phyloP scores from a whole-genome alignment of 2,113 vertebrate species.

The Columbina picui region DNA sequence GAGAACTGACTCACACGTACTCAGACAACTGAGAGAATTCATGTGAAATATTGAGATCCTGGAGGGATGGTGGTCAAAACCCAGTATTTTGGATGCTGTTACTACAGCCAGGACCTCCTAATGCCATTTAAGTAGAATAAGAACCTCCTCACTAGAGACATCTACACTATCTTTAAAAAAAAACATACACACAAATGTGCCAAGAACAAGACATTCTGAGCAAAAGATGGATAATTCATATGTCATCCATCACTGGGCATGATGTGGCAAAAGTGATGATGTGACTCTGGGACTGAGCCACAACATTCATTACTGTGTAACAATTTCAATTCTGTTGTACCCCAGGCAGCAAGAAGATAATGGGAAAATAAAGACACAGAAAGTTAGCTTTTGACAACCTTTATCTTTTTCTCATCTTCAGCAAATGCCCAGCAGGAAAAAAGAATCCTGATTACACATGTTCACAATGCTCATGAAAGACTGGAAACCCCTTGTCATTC shows the following conservation, averaged over 20 bases:
- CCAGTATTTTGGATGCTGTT: background rate
- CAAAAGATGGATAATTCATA: background rate
- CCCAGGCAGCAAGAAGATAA: background rate
- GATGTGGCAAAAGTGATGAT: background rate
- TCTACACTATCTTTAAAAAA: background rate
- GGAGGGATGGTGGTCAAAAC: background rate
- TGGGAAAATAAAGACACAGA: background rate
- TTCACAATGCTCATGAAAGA: background rate
- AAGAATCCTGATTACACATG: background rate
- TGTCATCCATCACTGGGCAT: background rate
- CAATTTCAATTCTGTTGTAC: background rate
- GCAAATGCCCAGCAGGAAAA: background rate
- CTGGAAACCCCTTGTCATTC: background rate
- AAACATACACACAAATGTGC: background rate
- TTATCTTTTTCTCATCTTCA: background rate
- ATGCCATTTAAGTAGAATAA: background rate
- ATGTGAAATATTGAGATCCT: background rate
- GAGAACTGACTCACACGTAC: background rate
- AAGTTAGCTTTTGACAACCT: background rate
- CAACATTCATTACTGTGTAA: background rate
- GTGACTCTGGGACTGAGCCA: background rate
- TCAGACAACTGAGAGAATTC: background rate
- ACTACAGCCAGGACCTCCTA: background rate
- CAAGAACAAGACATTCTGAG: background rate
- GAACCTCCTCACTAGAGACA: background rate